Conservation (phyloP, 2,888 invertebrate species). For the Drosophila pseudotakahashii region DNA sequence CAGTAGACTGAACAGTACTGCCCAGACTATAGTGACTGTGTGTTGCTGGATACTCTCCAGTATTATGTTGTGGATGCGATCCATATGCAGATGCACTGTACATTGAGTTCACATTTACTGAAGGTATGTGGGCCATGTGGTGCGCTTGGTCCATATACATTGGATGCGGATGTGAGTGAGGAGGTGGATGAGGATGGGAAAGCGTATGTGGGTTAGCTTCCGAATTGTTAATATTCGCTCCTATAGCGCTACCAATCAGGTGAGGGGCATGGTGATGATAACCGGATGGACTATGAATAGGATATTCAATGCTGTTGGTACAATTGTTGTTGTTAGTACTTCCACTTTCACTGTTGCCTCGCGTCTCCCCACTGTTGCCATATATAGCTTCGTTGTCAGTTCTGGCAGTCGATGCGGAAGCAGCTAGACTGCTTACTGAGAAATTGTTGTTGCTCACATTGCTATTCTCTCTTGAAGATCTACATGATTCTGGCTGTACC, state of each 20-base stretch:
- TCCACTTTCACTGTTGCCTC: slow-evolving; percentile 10
- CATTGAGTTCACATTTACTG: slow-evolving; percentile 84
- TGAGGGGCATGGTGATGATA: slow-evolving; percentile 83
- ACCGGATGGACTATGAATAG: slow-evolving; percentile 48
- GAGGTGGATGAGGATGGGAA: slow-evolving; percentile 18
- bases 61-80: slow-evolving; percentile 76
- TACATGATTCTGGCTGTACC: slow-evolving; percentile 31
- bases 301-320: slow-evolving; percentile 49
- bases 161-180: slow-evolving; percentile 52
- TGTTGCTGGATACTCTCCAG: slow-evolving; percentile 48
- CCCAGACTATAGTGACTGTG: slow-evolving; percentile 46
- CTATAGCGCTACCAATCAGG: slow-evolving; percentile 83
- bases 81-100: slow-evolving; percentile 72
- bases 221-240: slow-evolving; percentile 36
- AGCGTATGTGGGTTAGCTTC: slow-evolving; percentile 64
- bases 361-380: slow-evolving; percentile 19
- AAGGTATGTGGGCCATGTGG: slow-evolving; percentile 83
- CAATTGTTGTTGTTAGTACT: slow-evolving; percentile 32
- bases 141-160: slow-evolving; percentile 84
- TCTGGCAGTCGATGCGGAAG: slow-evolving; percentile 62
- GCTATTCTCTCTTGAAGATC: slow-evolving; percentile 32
- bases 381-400: slow-evolving; percentile 31
- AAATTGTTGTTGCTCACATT: slow-evolving; percentile 82
- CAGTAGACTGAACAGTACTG: slow-evolving; percentile 38
- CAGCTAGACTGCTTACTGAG: slow-evolving; percentile 85